phyloP scores from a whole-genome alignment of 35 echinoderm and acorn worm species.

The Anneissia japonica region DNA sequence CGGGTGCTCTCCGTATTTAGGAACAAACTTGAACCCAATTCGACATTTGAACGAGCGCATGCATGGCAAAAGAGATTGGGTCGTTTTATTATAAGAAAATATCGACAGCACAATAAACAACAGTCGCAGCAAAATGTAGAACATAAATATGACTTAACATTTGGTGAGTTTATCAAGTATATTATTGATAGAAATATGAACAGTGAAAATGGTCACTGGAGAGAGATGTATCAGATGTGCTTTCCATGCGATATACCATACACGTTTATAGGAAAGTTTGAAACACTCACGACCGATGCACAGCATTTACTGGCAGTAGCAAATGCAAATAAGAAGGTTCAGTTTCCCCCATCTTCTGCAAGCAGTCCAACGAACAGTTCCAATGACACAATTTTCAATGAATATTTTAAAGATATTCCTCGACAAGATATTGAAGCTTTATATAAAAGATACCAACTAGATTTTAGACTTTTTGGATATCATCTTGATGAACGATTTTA shows the following conservation, averaged over 20 bases:
- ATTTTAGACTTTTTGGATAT: constrained; percentile 33
- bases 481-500: too few relatives aligned
- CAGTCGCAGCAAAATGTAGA: background rate
- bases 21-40: constrained; percentile 52
- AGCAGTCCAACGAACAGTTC: constrained; percentile 30
- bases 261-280: constrained; percentile 52
- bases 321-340: background rate
- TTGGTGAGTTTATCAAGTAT: constrained; percentile 49
- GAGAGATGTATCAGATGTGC: constrained; percentile 36
- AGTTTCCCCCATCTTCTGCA: background rate
- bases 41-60: constrained; percentile 14
- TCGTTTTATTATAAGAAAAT: background rate
- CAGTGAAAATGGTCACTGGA: constrained; percentile 35
- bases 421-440: constrained; percentile 5
- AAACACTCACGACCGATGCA: constrained; percentile 43
- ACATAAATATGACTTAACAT: constrained; percentile 27
- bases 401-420: constrained; percentile 3
- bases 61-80: background rate
- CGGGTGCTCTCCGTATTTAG: constrained; percentile 57
- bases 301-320: constrained; percentile 3
- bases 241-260: constrained; percentile 57
- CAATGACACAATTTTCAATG: background rate
- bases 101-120: background rate
- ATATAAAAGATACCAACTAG: constrained; percentile 12
- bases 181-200: background rate